These are phyloP conservation scores for Mya arenaria DNA, from an alignment of 1,140 invertebrate genomes.

Conservation along the genomic window DNA sequence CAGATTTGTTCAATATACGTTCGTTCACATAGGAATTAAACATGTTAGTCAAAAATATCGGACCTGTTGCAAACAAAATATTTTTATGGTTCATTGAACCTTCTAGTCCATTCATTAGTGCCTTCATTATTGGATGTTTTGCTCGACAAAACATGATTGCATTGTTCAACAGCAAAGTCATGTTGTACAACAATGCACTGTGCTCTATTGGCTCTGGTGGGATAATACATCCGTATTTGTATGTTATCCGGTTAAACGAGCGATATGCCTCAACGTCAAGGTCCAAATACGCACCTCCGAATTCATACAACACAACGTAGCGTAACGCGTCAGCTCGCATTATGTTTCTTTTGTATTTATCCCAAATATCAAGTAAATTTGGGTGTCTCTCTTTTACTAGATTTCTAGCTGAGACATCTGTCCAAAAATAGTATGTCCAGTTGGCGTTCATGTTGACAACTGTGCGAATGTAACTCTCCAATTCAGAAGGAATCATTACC, in stretches of 20 bases:
- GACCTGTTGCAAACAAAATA: background rate
- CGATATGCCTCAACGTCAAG: slow-evolving; percentile 70
- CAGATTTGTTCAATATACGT: background rate
- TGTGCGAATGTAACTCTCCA: too few relatives aligned
- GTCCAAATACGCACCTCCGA: slow-evolving; percentile 73
- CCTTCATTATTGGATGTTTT: slow-evolving; percentile 70
- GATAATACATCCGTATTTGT: slow-evolving; percentile 69
- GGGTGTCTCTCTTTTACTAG: too few relatives aligned
- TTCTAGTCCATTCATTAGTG: slow-evolving; percentile 61
- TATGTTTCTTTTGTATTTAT: too few relatives aligned
- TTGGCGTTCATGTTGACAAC: too few relatives aligned
- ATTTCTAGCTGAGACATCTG: too few relatives aligned
- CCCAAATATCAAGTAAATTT: too few relatives aligned
- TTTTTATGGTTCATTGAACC: background rate
- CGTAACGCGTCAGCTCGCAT: too few relatives aligned
- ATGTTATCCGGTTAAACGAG: slow-evolving; percentile 57
- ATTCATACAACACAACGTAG: slow-evolving; percentile 72
- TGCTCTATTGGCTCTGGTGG: slow-evolving; percentile 72
- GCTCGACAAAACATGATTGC: slow-evolving; percentile 69
- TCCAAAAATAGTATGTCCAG: too few relatives aligned
- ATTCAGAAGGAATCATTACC: too few relatives aligned
- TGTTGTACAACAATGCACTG: slow-evolving; percentile 58
- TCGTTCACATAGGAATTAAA: slow-evolving; percentile 18
- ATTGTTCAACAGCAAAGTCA: slow-evolving; percentile 68
- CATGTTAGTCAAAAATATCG: background rate